Conservation (phyloP, 2,113 vertebrate genomes). For the Lanius collurio region DNA sequence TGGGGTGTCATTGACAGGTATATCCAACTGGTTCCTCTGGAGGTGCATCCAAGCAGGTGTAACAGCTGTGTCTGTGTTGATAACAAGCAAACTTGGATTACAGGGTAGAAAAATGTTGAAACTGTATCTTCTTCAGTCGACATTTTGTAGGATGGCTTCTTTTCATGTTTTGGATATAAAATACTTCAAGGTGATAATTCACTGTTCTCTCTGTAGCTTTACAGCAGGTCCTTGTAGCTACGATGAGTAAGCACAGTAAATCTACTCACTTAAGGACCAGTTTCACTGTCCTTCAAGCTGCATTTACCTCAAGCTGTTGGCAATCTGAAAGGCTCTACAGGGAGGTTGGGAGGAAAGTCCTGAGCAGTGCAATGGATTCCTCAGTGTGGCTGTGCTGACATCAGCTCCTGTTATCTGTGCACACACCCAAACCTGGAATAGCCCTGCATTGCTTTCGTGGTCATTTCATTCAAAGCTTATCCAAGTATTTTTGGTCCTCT, state of each 20-base stretch:
- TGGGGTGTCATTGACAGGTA: not conserved
- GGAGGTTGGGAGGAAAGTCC: not conserved
- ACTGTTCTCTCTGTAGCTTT: not conserved
- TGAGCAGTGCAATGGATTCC: not conserved
- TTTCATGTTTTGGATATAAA: not conserved
- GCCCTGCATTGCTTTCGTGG: not conserved
- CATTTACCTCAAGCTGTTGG: not conserved
- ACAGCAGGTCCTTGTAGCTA: not conserved
- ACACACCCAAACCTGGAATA: not conserved
- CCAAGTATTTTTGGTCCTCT: not conserved
- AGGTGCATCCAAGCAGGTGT: not conserved
- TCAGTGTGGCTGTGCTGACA: not conserved
- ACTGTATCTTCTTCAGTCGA: not conserved
- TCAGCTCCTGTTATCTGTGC: fast-evolving
- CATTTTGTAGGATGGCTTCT: not conserved
- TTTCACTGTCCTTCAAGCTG: not conserved
- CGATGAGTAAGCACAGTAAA: not conserved
- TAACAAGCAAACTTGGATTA: not conserved
- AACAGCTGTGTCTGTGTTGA: not conserved
- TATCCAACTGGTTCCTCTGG: not conserved
- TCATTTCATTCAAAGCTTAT: not conserved
- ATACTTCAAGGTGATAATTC: not conserved
- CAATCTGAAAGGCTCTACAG: not conserved
- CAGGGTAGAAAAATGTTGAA: not conserved
- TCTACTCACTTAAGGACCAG: not conserved